phyloP scores from a whole-genome alignment of 2,113 vertebrate genomes.

The Indicator indicator region DNA sequence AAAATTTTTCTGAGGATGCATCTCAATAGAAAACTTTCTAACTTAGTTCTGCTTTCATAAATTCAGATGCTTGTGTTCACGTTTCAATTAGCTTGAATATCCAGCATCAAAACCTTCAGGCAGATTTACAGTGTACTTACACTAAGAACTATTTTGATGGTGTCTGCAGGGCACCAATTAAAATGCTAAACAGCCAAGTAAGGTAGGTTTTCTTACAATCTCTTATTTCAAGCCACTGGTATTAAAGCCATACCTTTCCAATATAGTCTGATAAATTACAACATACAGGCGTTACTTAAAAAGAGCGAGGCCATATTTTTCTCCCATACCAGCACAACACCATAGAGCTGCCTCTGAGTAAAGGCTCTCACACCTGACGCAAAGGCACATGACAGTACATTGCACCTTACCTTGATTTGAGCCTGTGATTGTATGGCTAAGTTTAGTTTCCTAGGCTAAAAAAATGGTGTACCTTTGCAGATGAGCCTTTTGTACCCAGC shows the following conservation, averaged over 20 bases:
- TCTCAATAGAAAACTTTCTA: background rate
- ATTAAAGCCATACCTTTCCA: background rate
- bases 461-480: background rate
- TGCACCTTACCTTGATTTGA: background rate
- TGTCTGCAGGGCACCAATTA: background rate
- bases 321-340: background rate
- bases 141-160: background rate
- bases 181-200: background rate
- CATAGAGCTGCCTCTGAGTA: background rate
- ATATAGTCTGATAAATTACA: background rate
- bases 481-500: background rate
- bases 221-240: background rate
- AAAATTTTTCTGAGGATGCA: background rate
- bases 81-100: background rate
- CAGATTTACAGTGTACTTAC: background rate
- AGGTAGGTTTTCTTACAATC: background rate
- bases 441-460: background rate
- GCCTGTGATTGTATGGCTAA: fast-evolving
- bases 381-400: background rate
- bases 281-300: background rate
- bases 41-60: background rate
- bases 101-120: background rate
- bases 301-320: background rate
- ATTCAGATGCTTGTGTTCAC: background rate
- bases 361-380: background rate